Percentiles rank a stretch among this genome's conserved stretches.
Conservation (phyloP, 2,797 vertebrate species). For the Diglossa cyanea region DNA sequence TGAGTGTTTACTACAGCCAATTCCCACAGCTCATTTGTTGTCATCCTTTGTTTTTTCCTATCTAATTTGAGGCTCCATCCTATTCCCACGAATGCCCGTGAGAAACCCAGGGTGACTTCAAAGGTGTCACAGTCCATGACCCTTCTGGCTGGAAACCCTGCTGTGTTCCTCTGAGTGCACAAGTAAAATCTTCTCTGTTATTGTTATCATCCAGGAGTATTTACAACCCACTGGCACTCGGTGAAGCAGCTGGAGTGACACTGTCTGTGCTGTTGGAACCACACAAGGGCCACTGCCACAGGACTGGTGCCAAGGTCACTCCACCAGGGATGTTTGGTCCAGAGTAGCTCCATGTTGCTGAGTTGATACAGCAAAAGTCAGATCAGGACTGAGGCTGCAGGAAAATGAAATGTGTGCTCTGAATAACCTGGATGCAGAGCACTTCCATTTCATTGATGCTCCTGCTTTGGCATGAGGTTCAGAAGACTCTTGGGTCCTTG, state of each 20-base stretch:
- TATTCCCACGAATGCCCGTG: neutral
- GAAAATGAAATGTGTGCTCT: fast-evolving
- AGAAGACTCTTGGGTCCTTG: neutral
- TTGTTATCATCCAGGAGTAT: neutral
- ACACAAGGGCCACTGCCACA: neutral
- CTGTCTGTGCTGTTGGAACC: neutral
- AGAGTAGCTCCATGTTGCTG: neutral
- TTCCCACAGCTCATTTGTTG: neutral
- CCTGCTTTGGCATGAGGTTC: neutral
- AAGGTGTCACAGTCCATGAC: neutral
- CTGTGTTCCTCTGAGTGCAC: neutral
- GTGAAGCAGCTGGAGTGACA: neutral
- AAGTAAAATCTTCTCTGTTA: neutral
- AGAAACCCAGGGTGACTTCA: neutral
- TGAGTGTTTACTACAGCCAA: neutral
- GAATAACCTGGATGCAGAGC: neutral
- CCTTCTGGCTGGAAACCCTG: neutral
- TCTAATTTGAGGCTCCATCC: neutral
- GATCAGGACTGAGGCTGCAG: neutral
- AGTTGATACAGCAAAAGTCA: neutral
- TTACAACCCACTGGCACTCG: neutral
- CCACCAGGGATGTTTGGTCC: neutral
- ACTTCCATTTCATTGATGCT: neutral
- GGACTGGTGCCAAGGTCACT: neutral
- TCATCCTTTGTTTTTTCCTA: neutral